Conservation (phyloP, 2,797 vertebrate species). For the Enteromius unitaeniatus region DNA sequence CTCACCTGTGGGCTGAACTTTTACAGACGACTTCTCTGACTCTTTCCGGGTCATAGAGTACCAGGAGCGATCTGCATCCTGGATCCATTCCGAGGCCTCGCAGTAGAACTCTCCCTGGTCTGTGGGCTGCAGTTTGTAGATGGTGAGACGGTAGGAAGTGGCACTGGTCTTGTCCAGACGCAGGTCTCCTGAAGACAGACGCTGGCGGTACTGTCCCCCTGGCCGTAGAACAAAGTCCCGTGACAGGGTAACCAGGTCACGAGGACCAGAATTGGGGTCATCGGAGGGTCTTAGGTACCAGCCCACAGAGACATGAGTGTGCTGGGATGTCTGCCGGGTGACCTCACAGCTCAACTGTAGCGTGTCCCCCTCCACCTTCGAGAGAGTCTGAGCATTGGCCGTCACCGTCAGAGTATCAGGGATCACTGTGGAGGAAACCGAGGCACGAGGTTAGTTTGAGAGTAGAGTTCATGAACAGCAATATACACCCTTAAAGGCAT, state of each 20-base stretch:
- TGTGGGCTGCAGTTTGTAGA: conserved; percentile 91
- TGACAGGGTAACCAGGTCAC: conserved; percentile 90
- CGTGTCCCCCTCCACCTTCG: conserved; percentile 91
- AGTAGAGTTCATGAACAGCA: conserved; percentile 24
- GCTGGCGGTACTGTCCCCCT: conserved; percentile 85
- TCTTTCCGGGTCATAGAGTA: conserved; percentile 94
- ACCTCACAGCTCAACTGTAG: conserved; percentile 92
- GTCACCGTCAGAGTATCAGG: conserved; percentile 87
- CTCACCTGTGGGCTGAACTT: conserved; percentile 91
- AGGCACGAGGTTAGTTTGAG: conserved; percentile 11
- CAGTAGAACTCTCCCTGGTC: conserved; percentile 97
- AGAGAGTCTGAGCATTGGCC: conserved; percentile 85
- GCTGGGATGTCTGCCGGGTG: conserved; percentile 85
- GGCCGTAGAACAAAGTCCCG: conserved; percentile 90
- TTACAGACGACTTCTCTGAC: conserved; percentile 87
- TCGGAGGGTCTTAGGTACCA: conserved; percentile 89
- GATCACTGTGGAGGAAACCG: conserved; percentile 82
- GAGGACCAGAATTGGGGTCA: conserved; percentile 69
- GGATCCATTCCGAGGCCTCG: conserved; percentile 94
- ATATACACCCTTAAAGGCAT: conserved; percentile 13
- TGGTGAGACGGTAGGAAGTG: conserved; percentile 87
- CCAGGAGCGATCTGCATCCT: conserved; percentile 91
- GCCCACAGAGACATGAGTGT: conserved; percentile 91
- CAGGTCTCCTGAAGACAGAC: conserved; percentile 88
- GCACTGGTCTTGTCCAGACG: conserved; percentile 91